Evolutionary conservation across 1,140 invertebrate genomes (phyloP).

Genomic region (Drosophila pectinifera): DNA sequence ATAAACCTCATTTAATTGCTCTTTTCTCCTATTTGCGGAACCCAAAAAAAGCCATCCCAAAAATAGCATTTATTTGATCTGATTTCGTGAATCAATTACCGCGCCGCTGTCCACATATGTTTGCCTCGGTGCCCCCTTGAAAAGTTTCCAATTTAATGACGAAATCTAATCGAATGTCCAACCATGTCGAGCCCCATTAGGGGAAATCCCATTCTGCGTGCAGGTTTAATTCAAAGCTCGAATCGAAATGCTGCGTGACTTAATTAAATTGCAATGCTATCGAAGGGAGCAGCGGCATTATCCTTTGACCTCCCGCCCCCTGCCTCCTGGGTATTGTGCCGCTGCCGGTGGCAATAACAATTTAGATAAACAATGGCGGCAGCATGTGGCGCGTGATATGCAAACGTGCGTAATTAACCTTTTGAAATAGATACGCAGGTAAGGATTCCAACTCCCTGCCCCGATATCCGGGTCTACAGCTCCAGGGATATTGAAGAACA

Average conservation of each 20-base stretch:
- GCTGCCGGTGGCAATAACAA: slow-evolving; percentile 58
- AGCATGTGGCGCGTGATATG: slow-evolving; percentile 68
- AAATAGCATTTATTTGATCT: slow-evolving; percentile 14
- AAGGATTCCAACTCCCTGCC: background rate
- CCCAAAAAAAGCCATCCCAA: background rate
- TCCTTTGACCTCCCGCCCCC: background rate
- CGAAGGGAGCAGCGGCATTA: slow-evolving; percentile 6
- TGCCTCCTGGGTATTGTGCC: background rate
- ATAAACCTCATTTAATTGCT: background rate
- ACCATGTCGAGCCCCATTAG: slow-evolving; percentile 61
- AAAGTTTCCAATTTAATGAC: slow-evolving; percentile 24
- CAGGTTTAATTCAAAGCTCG: slow-evolving; percentile 70
- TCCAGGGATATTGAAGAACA: background rate
- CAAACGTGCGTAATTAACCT: slow-evolving; percentile 76
- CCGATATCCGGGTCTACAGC: background rate
- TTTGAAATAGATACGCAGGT: slow-evolving; percentile 60
- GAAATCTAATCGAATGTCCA: slow-evolving; percentile 38
- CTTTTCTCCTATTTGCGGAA: background rate
- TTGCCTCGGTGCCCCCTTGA: slow-evolving; percentile 1
- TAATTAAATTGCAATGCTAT: slow-evolving; percentile 78
- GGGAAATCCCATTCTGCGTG: slow-evolving; percentile 29
- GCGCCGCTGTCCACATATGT: slow-evolving; percentile 16
- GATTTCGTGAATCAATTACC: slow-evolving; percentile 33
- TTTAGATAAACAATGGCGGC: slow-evolving; percentile 68
- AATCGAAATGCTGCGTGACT: slow-evolving; percentile 79